Evolutionary conservation across 2,797 vertebrate species (phyloP), one percentile per base, ranked within the genome.

Genomic region (Crenuchus spilurus): DNA sequence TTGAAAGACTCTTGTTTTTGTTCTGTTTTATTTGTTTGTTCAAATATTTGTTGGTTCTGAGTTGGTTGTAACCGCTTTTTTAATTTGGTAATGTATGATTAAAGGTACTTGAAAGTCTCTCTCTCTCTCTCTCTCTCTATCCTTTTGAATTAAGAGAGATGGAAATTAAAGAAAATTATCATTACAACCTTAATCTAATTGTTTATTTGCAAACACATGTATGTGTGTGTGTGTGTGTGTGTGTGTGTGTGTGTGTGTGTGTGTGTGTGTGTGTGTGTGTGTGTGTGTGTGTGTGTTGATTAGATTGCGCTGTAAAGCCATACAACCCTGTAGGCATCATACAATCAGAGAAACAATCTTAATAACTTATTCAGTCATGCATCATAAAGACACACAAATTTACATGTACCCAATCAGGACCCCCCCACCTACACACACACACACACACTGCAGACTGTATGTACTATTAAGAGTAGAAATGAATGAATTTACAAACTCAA

Each of bases 101-200:
- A n/a, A n/a, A n/a, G n/a, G n/a, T n/a, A n/a, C n/a, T n/a, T n/a
- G n/a, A n/a, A n/a, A n/a, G 1, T n/a, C 14, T 42, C 3, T 42
- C 41, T 42, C 41, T 80, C 86, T 76, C 82, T 81, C 80, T 82
- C 82, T 80, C 81, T 74, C 84, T 83, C 77, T 71, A 79, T 84
- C 77, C 84, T 77, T 63, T 69, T 60, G 54, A 75, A 64, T 75
- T 54, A 78, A 76, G 64, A 67, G 62, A 70, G 58, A 76, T 81
- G 64, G n/a, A 63, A 69, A 70, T 82, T 76, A 74, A 76, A 71
- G 72, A 55, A 72, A 73, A 72, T 51, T 52, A 81, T 76, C 70
- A 2, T 61, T 72, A 81, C 44, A 69, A 75, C 58, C 62, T 74
- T 77, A 74, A 72, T 75, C 48, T 16, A 76, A 72, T 77, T 75